Base-by-base conservation (phyloP, 2,113 vertebrate genomes). In the Pampusana beccarii region DNA sequence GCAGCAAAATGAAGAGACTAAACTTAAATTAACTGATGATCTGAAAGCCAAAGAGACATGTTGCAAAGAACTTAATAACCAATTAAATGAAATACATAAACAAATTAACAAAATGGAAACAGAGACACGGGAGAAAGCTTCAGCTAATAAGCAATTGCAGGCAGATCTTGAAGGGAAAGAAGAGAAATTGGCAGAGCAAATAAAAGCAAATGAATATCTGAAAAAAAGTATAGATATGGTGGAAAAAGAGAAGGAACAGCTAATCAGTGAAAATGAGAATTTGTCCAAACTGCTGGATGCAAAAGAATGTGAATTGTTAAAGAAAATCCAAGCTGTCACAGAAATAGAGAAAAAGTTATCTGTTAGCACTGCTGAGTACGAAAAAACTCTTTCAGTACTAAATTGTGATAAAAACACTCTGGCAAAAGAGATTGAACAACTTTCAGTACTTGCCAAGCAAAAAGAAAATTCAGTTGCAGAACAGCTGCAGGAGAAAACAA, bases 401-500 rank as follows among this genome's bases (percentile, higher is more conserved):
- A 51, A 93, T 64, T 86, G 90, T 91, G 98, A 98, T 48, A 99
- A 98, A 85, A 98, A 97, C 29, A 77, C 87, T 25, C 96, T 99
- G 8, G 72, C 72, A n/a, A 42, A 83, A 33, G 95, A 96, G 54
- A 80, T 95, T 29, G 95, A 97, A 7, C 97, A 98, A 42, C 86
- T 98, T 40, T 98, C 95, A 40, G 57, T 91, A 24, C 65, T 96
- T 65, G 88, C 98, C 3, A 40, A 97, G 82, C 97, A 98, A 79
- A 98, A 97, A 38, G 96, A 98, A 71, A 88, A 83, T 50, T 97
- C 97, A 1, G 58, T 97, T 64, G 91, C 97, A 38, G 96, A 98
- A 67, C 97, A 90, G 88, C 96, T 99, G 73, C 89, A 94, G 10
- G 97, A 98, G 73, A 99, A 98, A 83, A 98, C 97, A 46, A 97